Base-by-base conservation (phyloP, 2,797 vertebrate genomes). In the Anomalospiza imberbis region DNA sequence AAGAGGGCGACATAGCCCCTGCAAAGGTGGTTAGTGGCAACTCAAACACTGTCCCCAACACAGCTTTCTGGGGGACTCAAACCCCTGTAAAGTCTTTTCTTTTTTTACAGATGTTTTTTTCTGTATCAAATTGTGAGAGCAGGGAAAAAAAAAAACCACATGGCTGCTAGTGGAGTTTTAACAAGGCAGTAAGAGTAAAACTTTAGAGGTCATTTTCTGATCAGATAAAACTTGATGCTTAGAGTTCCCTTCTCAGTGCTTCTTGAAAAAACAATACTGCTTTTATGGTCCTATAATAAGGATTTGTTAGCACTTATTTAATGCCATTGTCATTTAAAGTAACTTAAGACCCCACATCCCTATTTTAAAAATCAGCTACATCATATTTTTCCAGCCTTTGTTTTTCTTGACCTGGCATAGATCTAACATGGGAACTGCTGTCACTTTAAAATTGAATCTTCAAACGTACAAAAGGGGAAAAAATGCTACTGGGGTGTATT, bases 1-100 rank as follows among this genome's bases (percentile, higher is more conserved):
- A 88, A 98, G 98, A 94, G 97, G 97, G 98, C 93, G 97, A 91
- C 71, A 75, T 82, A 96, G 66, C n/a, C 88, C 71, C 89, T 96
- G 53, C 45, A 91, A 93, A 91, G 57, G 61, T 45, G 32, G 7
- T 31, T 28, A 89, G 68, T 3, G 1, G 38, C 5, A 0, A 75
- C 32, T 18, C 48, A 92, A 79, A 73, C 6, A 11, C 38, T 17
- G 13, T 38, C 53, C 47, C 26, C 55, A 58, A 14, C 0, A 1
- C 28, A 62, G 62, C 60, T n/a, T 44, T 50, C 8, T 4, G 2
- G 1, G 9, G 13, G 15, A 68, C 7, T 4, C 1, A 1, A 81
- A 54, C 12, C 10, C 32, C 63, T n/a, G 29, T 13, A 19, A 61
- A 9, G 12, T 44, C 34, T 24, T 32, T 74, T 74, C 19, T n/a